Evolutionary conservation across 2,888 invertebrate genomes (phyloP).

Genomic region (Plusia festucae): DNA sequence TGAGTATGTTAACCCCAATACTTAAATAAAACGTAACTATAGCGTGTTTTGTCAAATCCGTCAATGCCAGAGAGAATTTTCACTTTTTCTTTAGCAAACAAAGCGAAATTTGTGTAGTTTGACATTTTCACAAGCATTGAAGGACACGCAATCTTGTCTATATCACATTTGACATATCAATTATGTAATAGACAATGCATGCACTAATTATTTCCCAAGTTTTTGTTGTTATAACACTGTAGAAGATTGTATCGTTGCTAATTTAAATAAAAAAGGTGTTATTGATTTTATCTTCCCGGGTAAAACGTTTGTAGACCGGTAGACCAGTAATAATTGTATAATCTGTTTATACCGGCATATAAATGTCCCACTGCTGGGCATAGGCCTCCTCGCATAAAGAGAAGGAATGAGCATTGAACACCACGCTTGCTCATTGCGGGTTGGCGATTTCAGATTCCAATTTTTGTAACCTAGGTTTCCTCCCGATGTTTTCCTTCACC

Average conservation of each 20-base stretch:
- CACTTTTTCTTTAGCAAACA: slow-evolving; percentile 48
- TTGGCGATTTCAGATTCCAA: no score
- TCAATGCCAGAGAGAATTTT: slow-evolving; percentile 51
- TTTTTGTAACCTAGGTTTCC: no score
- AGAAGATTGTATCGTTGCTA: slow-evolving; percentile 16
- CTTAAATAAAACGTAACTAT: slow-evolving; percentile 40
- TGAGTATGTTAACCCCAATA: background rate
- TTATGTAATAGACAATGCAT: slow-evolving; percentile 37
- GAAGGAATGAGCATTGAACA: no score
- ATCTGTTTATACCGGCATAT: no score
- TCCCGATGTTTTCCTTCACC: no score
- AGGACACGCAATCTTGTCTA: slow-evolving; percentile 42
- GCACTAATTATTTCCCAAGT: slow-evolving; percentile 17
- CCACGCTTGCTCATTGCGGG: no score
- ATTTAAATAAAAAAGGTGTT: slow-evolving; percentile 31
- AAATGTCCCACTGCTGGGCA: no score
- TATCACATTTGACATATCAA: slow-evolving; percentile 21
- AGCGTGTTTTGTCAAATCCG: slow-evolving; percentile 26
- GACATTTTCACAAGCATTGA: slow-evolving; percentile 22
- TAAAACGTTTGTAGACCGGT: background rate
- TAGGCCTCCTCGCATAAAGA: no score
- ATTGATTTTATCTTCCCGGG: background rate
- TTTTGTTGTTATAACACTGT: slow-evolving; percentile 25
- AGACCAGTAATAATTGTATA: slow-evolving; percentile 4
- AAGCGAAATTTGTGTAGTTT: slow-evolving; percentile 10